Conservation (phyloP, 2,888 invertebrate species). For the Phortica magna region DNA sequence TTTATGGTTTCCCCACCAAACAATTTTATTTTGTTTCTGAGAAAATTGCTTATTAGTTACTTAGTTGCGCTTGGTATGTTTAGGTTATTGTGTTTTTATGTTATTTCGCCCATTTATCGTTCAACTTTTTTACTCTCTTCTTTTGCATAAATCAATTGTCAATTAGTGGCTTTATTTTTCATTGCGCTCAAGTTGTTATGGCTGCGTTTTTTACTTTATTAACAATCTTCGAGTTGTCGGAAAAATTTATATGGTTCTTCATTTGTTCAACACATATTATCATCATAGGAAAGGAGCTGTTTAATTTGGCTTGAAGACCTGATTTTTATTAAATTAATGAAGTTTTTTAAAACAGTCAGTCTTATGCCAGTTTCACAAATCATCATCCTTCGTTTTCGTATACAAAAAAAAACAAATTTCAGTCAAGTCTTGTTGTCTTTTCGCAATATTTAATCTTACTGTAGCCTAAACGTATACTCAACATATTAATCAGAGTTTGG, state of each 20-base stretch:
- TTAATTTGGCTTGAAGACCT: not conserved
- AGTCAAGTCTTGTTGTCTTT: no score
- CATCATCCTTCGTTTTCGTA: not conserved
- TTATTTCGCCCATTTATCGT: not conserved
- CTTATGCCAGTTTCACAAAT: no score
- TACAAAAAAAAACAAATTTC: no score
- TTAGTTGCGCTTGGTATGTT: not conserved
- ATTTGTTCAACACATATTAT: not conserved
- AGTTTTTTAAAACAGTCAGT: no score
- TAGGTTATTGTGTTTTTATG: not conserved
- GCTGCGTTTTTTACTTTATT: constrained; percentile 21
- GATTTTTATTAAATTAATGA: no score
- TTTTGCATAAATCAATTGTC: not conserved
- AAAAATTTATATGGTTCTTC: not conserved
- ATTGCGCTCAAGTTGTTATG: not conserved
- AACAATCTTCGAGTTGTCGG: not conserved
- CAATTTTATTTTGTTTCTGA: not conserved
- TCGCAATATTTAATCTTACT: not conserved
- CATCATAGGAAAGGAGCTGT: not conserved
- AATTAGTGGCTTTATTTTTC: not conserved
- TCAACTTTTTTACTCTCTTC: not conserved
- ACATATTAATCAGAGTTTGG: not conserved
- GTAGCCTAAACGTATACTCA: not conserved
- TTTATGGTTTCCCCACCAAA: not conserved
- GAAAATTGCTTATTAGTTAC: constrained; percentile 23